These are phyloP conservation scores for Limulus polyphemus DNA, from an alignment of 2,888 invertebrate species.

Conservation along the genomic window DNA sequence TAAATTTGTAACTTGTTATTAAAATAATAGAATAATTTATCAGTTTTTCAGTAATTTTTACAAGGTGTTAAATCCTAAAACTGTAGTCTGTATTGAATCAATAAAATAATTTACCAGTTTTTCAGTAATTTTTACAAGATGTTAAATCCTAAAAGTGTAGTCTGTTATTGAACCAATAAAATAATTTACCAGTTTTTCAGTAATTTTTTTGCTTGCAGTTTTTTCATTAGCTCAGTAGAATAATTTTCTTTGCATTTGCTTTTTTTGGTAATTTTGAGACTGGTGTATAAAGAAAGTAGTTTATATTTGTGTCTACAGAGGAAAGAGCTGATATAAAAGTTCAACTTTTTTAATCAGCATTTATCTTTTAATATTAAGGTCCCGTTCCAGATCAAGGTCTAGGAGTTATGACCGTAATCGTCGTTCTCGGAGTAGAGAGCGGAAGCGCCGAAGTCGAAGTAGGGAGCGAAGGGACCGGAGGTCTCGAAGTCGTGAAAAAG, in stretches of 20 bases:
- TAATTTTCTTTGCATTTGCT: too few species aligned
- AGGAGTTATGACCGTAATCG: slow-evolving; percentile 21
- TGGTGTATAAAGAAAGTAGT: background rate
- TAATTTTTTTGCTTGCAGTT: background rate
- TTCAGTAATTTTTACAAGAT: background rate
- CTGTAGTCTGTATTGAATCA: too few species aligned
- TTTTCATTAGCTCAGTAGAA: background rate
- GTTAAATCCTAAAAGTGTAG: too few species aligned
- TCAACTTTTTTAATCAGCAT: background rate
- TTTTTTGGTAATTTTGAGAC: background rate
- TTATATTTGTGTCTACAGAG: background rate
- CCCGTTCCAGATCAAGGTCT: slow-evolving; percentile 16
- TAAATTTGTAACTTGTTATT: too few species aligned
- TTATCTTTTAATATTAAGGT: slow-evolving; percentile 5
- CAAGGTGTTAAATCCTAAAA: too few species aligned
- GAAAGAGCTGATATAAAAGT: background rate
- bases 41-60: background rate
- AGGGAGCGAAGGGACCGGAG: slow-evolving; percentile 18
- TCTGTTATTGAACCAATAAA: too few species aligned
- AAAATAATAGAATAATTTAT: too few species aligned
- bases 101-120: background rate
- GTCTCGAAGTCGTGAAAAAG: slow-evolving; percentile 17
- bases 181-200: background rate
- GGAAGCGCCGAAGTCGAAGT: slow-evolving; percentile 17
- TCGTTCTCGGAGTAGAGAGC: slow-evolving; percentile 34